Conservation (phyloP, 2,113 vertebrate species). For the Notarius quadriscutis region DNA sequence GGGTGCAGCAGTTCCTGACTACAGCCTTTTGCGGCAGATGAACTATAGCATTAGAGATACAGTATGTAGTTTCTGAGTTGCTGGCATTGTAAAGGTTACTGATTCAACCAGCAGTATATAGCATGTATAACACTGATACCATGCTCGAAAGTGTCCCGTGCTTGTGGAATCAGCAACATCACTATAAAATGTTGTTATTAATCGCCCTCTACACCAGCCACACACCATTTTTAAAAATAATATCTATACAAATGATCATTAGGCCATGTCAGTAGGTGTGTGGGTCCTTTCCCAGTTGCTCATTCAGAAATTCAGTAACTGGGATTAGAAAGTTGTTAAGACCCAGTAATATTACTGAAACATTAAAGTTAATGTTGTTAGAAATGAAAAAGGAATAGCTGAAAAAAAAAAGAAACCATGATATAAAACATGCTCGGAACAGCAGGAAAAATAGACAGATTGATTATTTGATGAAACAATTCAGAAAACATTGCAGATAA, state of each 20-base stretch:
- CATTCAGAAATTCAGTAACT: background rate
- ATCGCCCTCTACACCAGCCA: background rate
- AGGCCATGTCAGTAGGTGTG: too few species aligned
- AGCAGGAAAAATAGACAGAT: too few species aligned
- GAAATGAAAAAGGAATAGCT: background rate
- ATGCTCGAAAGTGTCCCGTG: background rate
- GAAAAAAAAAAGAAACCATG: background rate
- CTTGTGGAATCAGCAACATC: background rate
- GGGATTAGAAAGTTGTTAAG: background rate
- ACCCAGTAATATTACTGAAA: background rate
- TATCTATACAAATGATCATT: too few species aligned
- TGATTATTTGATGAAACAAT: too few species aligned
- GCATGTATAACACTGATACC: background rate
- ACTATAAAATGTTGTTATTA: background rate
- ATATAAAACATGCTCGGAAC: background rate
- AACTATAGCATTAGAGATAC: background rate
- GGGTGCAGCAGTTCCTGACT: constrained; percentile 30
- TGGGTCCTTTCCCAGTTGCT: background rate
- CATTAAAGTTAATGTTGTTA: background rate
- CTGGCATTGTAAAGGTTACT: background rate
- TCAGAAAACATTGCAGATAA: too few species aligned
- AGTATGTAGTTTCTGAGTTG: background rate
- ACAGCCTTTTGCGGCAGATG: background rate
- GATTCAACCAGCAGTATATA: background rate
- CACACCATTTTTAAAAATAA: background rate